A percentile compares a stretch with the other conserved stretches of the same genome.
These are phyloP conservation scores for Poecilobothrus nobilitatus DNA, from an alignment of 2,888 invertebrate genomes.

Conservation along the genomic window DNA sequence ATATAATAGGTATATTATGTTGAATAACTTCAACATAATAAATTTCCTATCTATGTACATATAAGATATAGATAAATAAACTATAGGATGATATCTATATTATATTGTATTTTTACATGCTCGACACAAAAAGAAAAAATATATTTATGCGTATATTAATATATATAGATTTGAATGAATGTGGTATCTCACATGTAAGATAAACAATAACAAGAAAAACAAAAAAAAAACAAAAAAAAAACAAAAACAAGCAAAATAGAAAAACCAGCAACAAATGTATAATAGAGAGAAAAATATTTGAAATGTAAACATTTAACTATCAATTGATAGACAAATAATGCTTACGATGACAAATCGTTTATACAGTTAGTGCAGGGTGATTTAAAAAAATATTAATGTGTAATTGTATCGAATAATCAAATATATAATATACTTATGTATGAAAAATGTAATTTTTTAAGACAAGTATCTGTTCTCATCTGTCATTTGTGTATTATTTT, in stretches of 20 bases:
- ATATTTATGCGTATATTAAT: too few relatives aligned
- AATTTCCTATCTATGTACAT: not conserved
- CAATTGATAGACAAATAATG: slow-evolving; percentile 3
- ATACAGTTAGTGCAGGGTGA: not conserved
- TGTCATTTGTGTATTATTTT: too few relatives aligned
- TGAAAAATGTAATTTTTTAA: too few relatives aligned
- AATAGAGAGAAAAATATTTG: not conserved
- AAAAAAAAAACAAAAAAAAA: not conserved
- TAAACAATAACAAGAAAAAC: not conserved
- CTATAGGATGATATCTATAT: too few relatives aligned
- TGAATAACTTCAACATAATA: not conserved
- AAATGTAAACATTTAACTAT: slow-evolving; percentile 6
- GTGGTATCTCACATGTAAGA: not conserved
- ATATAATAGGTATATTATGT: not conserved
- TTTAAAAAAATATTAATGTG: too few relatives aligned
- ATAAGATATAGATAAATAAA: too few relatives aligned
- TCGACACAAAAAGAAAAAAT: too few relatives aligned
- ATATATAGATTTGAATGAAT: not conserved
- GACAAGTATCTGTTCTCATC: too few relatives aligned
- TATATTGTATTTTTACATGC: too few relatives aligned
- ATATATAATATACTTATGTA: too few relatives aligned
- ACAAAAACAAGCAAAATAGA: not conserved
- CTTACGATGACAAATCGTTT: not conserved
- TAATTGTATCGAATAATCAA: too few relatives aligned
- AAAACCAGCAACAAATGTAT: not conserved